Percentiles rank a stretch among this genome's conserved stretches.
phyloP scores from a whole-genome alignment of 1,140 invertebrate species.

The Zaprionus ghesquierei region DNA sequence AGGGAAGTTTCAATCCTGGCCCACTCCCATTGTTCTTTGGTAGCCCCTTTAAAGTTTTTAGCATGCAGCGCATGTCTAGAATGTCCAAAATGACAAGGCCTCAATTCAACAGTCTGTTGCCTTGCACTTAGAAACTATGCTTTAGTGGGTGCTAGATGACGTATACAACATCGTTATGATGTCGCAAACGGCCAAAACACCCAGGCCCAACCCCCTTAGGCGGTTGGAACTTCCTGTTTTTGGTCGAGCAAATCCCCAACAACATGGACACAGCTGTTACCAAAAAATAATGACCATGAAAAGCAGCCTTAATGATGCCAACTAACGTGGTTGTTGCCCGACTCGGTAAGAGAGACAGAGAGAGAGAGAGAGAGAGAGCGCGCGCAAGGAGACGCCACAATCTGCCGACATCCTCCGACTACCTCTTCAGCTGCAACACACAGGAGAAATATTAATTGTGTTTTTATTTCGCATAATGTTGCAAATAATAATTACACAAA shows the following conservation, averaged over 20 bases:
- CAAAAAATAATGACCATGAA: constrained; percentile 83
- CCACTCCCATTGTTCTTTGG: background rate
- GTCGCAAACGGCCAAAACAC: constrained; percentile 40
- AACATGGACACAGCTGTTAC: constrained; percentile 81
- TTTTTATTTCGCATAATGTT: constrained; percentile 81
- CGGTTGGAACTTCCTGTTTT: constrained; percentile 46
- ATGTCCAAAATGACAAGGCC: constrained; percentile 22
- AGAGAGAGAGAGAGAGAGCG: background rate
- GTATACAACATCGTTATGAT: constrained; percentile 71
- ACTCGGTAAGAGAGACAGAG: constrained; percentile 31
- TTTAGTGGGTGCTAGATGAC: constrained; percentile 78
- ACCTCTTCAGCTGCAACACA: constrained; percentile 42
- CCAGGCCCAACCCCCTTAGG: background rate
- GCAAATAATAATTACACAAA: constrained; percentile 82
- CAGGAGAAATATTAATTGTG: constrained; percentile 76
- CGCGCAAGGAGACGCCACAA: constrained; percentile 8
- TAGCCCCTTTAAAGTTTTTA: constrained; percentile 5
- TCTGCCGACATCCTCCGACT: background rate
- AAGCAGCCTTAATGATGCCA: constrained; percentile 82
- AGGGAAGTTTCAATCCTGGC: background rate
- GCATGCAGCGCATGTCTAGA: constrained; percentile 15
- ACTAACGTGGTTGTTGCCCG: constrained; percentile 71
- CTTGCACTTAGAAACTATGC: constrained; percentile 59
- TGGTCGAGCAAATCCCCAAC: constrained; percentile 61
- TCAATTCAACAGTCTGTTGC: constrained; percentile 60